phyloP scores from a whole-genome alignment of 2,113 vertebrate species.

The Ciconia boyciana region DNA sequence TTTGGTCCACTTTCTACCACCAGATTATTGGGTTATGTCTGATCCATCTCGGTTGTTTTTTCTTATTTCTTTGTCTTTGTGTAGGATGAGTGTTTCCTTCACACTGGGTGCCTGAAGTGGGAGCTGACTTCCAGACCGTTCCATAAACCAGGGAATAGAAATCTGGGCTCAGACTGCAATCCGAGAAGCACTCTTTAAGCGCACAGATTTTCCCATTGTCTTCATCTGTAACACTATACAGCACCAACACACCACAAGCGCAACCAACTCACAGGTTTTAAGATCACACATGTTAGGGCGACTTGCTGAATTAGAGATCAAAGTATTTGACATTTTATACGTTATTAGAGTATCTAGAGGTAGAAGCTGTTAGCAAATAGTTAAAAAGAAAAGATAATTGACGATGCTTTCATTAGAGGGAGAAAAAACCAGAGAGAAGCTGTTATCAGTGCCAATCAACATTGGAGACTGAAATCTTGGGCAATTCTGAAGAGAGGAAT shows the following conservation, averaged over 20 bases:
- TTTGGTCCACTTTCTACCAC: neutral
- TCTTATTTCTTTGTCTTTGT: neutral
- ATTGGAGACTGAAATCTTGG: slow-evolving; percentile 70
- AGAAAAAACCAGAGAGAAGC: slow-evolving; percentile 57
- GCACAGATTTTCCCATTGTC: neutral
- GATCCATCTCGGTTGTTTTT: neutral
- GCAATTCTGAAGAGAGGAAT: slow-evolving; percentile 74
- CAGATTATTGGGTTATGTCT: neutral
- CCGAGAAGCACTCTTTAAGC: neutral
- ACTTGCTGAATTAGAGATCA: neutral
- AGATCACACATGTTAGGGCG: neutral
- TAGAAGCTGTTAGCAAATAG: neutral
- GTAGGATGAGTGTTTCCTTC: neutral
- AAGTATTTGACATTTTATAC: neutral
- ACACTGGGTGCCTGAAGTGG: neutral
- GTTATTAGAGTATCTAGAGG: neutral
- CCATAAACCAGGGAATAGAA: neutral
- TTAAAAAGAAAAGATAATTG: neutral
- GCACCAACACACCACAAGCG: neutral
- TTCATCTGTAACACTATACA: neutral
- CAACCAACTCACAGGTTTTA: neutral
- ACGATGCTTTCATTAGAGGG: neutral
- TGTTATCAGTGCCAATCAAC: slow-evolving; percentile 70
- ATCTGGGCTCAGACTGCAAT: neutral
- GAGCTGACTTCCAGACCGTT: neutral